These are phyloP conservation scores for Agrenia bidenticulata DNA, from an alignment of 2,888 invertebrate species.

Conservation along the genomic window DNA sequence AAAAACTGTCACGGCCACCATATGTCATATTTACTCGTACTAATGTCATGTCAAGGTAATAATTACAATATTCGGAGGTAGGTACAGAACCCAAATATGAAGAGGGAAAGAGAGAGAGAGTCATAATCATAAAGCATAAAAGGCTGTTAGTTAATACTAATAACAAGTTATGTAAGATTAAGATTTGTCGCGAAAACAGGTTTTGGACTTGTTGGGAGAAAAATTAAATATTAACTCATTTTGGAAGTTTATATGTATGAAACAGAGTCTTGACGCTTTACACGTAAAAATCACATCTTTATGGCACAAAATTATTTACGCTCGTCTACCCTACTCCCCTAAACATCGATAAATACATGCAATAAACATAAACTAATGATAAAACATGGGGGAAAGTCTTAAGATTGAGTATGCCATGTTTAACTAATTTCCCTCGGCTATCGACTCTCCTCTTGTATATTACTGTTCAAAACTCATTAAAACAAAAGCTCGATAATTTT, in stretches of 20 bases:
- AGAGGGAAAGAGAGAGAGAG: conserved; percentile 9
- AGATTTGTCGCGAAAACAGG: conserved; percentile 29
- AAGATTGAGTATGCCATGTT: no score
- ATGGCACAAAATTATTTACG: conserved; percentile 21
- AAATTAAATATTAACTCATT: conserved; percentile 9
- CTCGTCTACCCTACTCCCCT: neutral
- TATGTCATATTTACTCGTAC: conserved; percentile 9
- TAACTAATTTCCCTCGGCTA: no score
- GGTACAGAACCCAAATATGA: conserved; percentile 11
- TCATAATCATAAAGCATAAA: conserved; percentile 20
- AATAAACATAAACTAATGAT: no score
- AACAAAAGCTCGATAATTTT: no score
- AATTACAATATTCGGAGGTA: conserved; percentile 4
- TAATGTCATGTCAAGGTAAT: conserved; percentile 9
- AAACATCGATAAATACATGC: conserved; percentile 4
- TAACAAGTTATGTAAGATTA: conserved; percentile 17
- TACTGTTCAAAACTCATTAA: no score
- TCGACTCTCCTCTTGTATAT: no score
- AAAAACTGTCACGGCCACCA: conserved; percentile 10
- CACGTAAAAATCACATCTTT: conserved; percentile 19
- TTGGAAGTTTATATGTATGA: conserved; percentile 2
- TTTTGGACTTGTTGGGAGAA: conserved; percentile 9
- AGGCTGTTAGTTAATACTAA: conserved; percentile 22
- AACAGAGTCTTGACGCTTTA: conserved; percentile 5
- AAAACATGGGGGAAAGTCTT: no score